A percentile compares a stretch with the other conserved stretches of the same genome.
Conservation (phyloP, 2,113 vertebrate species). For the Ageneiosus marmoratus region DNA sequence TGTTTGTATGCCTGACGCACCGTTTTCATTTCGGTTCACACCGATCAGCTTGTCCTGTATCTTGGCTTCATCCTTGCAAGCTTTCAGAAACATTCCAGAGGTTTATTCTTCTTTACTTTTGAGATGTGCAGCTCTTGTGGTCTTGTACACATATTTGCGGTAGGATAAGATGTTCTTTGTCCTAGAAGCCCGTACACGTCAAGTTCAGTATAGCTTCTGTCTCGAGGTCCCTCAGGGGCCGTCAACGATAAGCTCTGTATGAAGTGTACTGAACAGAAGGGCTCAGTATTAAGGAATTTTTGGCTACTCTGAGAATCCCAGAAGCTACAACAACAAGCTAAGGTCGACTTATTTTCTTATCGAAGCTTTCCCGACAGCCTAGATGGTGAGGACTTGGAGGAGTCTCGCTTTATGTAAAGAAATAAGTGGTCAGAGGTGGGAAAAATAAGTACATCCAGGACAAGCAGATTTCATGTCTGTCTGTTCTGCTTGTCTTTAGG, state of each 20-base stretch:
- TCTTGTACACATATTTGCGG: constrained; percentile 53
- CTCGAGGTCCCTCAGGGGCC: constrained; percentile 21
- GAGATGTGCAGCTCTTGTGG: constrained; percentile 38
- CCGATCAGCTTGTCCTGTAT: neutral
- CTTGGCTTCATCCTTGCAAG: constrained; percentile 35
- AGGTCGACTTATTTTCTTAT: constrained; percentile 49
- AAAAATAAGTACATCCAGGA: no score
- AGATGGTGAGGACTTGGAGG: neutral
- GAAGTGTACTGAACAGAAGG: constrained; percentile 43
- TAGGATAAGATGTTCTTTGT: constrained; percentile 64
- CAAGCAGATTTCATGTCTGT: no score
- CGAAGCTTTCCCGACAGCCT: constrained; percentile 2
- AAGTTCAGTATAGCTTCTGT: constrained; percentile 43
- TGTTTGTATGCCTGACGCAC: no score
- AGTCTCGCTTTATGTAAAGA: neutral
- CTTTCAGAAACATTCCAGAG: constrained; percentile 60
- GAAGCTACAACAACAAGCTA: constrained; percentile 46
- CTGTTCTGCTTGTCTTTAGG: no score
- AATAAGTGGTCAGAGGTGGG: neutral
- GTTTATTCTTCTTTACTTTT: constrained; percentile 54
- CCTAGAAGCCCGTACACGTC: constrained; percentile 62
- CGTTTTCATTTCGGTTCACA: neutral
- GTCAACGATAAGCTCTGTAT: constrained; percentile 66
- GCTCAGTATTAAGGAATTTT: constrained; percentile 52
- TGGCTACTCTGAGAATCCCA: constrained; percentile 32